Conservation (phyloP, 2,888 invertebrate genomes). For the Ophion ventricosus region DNA sequence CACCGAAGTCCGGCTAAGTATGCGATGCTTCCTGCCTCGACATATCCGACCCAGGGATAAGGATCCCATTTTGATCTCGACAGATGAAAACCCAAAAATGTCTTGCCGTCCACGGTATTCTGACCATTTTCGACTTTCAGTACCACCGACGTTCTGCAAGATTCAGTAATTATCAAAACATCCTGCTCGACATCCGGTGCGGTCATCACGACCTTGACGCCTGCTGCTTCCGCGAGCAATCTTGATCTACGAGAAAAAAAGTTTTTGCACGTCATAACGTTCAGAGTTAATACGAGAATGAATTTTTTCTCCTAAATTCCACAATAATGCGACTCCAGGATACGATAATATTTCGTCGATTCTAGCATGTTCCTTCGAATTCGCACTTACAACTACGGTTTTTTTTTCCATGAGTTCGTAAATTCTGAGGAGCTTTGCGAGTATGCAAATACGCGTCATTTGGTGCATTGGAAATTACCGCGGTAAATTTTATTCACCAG, state of each 20-base stretch:
- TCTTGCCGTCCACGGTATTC: constrained; percentile 60
- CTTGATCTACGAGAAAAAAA: constrained; percentile 59
- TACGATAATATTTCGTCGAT: not conserved
- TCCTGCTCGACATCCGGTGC: constrained; percentile 54
- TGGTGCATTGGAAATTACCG: constrained; percentile 28
- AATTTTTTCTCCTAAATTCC: not conserved
- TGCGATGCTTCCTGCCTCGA: constrained; percentile 87
- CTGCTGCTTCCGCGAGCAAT: constrained; percentile 71
- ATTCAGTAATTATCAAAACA: constrained; percentile 30
- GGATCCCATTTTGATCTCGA: constrained; percentile 92
- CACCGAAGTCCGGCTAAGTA: constrained; percentile 86
- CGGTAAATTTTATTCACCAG: constrained; percentile 34
- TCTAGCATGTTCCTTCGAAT: not conserved
- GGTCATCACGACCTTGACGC: constrained; percentile 72
- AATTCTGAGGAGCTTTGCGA: not conserved
- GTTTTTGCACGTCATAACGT: constrained; percentile 39
- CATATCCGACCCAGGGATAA: constrained; percentile 91
- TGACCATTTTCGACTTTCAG: constrained; percentile 64
- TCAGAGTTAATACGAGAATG: not conserved
- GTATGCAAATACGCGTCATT: not conserved
- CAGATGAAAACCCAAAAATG: constrained; percentile 88
- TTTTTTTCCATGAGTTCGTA: constrained; percentile 14
- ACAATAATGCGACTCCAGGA: not conserved
- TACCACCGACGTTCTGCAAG: constrained; percentile 62
- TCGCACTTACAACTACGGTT: constrained; percentile 27